Conservation (phyloP, 2,113 vertebrate species). For the Reinhardtius hippoglossoides region DNA sequence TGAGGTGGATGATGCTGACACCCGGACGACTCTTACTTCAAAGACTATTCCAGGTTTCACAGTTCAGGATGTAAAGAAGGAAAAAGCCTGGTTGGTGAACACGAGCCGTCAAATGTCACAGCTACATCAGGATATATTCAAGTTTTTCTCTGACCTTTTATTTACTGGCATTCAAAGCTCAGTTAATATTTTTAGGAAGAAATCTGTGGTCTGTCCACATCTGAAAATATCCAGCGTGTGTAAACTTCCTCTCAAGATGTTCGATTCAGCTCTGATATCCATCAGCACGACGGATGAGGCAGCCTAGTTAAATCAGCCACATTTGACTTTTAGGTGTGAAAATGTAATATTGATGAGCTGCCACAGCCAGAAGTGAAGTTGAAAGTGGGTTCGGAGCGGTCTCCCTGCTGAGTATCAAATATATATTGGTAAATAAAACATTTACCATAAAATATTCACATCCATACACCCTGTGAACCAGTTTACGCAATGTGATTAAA, state of each 20-base stretch:
- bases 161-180: background rate
- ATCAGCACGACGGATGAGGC: conserved; percentile 4
- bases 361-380: conserved; percentile 52
- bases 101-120: background rate
- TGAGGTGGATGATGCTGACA: background rate
- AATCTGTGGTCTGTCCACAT: background rate
- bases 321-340: conserved; percentile 52
- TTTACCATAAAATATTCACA: conserved; percentile 66
- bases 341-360: conserved; percentile 64
- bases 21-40: background rate
- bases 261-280: conserved; percentile 20
- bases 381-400: conserved; percentile 23
- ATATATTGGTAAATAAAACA: conserved; percentile 74
- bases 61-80: conserved; percentile 6
- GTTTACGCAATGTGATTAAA: conserved; percentile 56
- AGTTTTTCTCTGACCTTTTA: background rate
- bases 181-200: background rate
- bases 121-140: too few relatives aligned
- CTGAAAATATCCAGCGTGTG: background rate
- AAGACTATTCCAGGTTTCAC: conserved; percentile 11
- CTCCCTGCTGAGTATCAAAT: conserved; percentile 56
- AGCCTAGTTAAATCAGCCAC: conserved; percentile 36
- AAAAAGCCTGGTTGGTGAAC: background rate
- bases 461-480: conserved; percentile 55
- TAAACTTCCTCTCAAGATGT: conserved; percentile 28